A percentile compares a stretch with the other conserved stretches of the same genome.
Conservation (phyloP, 2,113 vertebrate genomes). For the Perca flavescens region DNA sequence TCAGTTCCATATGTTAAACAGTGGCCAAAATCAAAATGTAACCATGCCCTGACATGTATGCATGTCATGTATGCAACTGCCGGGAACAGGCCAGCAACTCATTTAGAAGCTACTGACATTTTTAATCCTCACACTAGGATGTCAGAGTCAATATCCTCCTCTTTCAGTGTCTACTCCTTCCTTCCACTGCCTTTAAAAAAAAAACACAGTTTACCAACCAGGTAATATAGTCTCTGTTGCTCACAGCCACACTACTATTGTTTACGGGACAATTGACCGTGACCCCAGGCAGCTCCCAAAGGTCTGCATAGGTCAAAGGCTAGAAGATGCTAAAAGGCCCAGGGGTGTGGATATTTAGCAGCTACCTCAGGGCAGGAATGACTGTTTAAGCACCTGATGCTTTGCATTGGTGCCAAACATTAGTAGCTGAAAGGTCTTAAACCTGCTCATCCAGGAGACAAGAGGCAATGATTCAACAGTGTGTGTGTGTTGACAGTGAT, state of each 20-base stretch:
- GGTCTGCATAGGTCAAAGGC: slow-evolving; percentile 67
- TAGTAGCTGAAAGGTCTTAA: slow-evolving; percentile 52
- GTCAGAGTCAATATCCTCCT: slow-evolving; percentile 14
- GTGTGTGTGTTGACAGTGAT: slow-evolving; percentile 52
- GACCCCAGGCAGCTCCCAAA: slow-evolving; percentile 70
- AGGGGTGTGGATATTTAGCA: slow-evolving; percentile 50
- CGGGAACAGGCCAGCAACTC: background rate
- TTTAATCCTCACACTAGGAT: background rate
- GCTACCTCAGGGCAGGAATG: slow-evolving; percentile 25
- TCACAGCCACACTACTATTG: slow-evolving; percentile 71
- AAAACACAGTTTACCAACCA: slow-evolving; percentile 1
- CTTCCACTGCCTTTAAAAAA: background rate
- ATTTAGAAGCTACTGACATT: background rate
- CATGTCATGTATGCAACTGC: background rate
- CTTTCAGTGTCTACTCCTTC: background rate
- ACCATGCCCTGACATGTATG: too few relatives aligned
- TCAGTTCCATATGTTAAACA: background rate
- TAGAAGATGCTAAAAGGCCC: slow-evolving; percentile 39
- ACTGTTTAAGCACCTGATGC: slow-evolving; percentile 77
- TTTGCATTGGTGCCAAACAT: slow-evolving; percentile 39
- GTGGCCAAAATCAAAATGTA: background rate
- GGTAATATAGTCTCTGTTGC: slow-evolving; percentile 29
- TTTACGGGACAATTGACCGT: slow-evolving; percentile 78
- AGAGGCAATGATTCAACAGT: slow-evolving; percentile 50
- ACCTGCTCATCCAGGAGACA: slow-evolving; percentile 40